A percentile compares a stretch with the other conserved stretches of the same genome.
These are phyloP conservation scores for Neoarius graeffei DNA, from an alignment of 2,113 vertebrate genomes.

Conservation along the genomic window DNA sequence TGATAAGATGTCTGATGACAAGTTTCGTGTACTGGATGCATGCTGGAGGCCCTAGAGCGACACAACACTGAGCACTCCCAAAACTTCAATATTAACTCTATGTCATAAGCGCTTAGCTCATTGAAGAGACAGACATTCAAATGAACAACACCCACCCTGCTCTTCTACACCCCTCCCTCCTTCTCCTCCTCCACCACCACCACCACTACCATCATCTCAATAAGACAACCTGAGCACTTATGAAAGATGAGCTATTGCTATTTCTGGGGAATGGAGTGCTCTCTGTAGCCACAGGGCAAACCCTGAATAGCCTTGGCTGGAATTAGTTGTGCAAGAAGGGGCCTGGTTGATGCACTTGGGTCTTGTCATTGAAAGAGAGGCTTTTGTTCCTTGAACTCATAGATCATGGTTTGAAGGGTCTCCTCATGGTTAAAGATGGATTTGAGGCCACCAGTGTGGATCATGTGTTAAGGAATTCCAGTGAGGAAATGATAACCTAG, in stretches of 20 bases:
- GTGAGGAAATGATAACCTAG: constrained; percentile 41
- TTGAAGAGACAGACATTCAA: constrained; percentile 73
- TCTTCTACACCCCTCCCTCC: constrained; percentile 11
- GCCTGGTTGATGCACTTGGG: constrained; percentile 72
- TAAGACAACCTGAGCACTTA: constrained; percentile 76
- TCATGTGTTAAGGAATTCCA: constrained; percentile 50
- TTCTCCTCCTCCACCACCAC: not conserved
- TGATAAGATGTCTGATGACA: constrained; percentile 72
- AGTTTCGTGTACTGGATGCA: constrained; percentile 62
- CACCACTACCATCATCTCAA: constrained; percentile 50
- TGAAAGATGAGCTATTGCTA: constrained; percentile 81
- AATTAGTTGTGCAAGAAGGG: constrained; percentile 74
- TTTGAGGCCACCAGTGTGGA: constrained; percentile 56
- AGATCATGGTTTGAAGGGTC: constrained; percentile 70
- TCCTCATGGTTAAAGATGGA: constrained; percentile 61
- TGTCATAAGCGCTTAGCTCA: constrained; percentile 67
- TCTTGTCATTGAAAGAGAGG: constrained; percentile 76
- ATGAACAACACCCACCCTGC: constrained; percentile 61
- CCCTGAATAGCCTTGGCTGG: constrained; percentile 77
- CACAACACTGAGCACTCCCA: constrained; percentile 65
- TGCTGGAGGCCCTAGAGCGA: constrained; percentile 51
- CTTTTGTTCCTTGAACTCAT: constrained; percentile 70
- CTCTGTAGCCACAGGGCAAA: constrained; percentile 78
- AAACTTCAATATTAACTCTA: constrained; percentile 73
- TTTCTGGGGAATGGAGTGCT: constrained; percentile 77